Evolutionary conservation across 1,140 invertebrate species (phyloP).

Genomic region (Sinonovacula constricta): DNA sequence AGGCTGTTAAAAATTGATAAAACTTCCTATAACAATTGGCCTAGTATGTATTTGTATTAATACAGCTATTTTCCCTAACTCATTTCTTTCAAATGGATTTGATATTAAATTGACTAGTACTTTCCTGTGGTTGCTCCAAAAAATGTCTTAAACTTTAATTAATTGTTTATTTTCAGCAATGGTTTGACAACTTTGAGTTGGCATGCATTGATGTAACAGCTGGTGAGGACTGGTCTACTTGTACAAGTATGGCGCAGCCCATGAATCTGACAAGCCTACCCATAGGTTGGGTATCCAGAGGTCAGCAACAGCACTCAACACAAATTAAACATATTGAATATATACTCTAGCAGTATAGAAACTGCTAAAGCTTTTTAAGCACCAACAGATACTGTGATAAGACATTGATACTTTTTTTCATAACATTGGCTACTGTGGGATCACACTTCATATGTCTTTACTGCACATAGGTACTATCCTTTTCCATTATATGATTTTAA

Average conservation of each 20-base stretch:
- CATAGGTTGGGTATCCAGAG: slow-evolving; percentile 11
- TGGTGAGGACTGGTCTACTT: slow-evolving; percentile 25
- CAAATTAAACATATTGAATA: no score
- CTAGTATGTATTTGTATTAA: background rate
- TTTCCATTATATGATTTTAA: no score
- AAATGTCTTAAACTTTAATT: no score
- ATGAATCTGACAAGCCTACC: slow-evolving; percentile 38
- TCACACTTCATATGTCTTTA: no score
- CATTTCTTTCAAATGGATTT: background rate
- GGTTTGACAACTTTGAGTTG: slow-evolving; percentile 4
- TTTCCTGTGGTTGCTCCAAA: background rate
- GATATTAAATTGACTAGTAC: background rate
- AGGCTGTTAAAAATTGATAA: background rate
- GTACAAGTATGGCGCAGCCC: slow-evolving; percentile 45
- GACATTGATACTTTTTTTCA: no score
- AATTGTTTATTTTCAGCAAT: background rate
- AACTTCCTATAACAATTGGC: background rate
- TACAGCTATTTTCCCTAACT: background rate
- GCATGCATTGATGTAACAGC: slow-evolving; percentile 16
- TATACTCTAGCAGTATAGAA: no score
- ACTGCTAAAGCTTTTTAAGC: no score
- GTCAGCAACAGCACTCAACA: no score
- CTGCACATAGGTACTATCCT: no score
- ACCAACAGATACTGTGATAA: no score
- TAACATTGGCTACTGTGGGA: no score